These are phyloP conservation scores for Agrochola circellaris DNA, from an alignment of 2,888 invertebrate species.

Conservation along the genomic window DNA sequence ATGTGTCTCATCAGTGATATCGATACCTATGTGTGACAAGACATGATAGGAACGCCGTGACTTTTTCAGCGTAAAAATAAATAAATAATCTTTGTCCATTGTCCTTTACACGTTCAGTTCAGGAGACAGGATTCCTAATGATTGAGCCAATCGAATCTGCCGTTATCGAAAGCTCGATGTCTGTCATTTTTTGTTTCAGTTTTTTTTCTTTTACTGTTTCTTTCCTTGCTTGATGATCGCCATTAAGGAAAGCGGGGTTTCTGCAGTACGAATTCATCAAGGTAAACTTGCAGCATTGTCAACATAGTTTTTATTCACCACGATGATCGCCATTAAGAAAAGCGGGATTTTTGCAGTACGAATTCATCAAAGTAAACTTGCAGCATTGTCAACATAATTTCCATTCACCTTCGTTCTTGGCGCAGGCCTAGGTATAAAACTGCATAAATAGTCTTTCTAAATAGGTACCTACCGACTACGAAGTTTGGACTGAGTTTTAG, in stretches of 20 bases:
- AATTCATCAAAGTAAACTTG: background rate
- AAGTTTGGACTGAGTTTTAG: conserved; percentile 2
- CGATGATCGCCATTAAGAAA: background rate
- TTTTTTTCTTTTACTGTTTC: background rate
- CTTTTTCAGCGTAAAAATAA: background rate
- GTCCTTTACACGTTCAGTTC: background rate
- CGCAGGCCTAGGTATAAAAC: background rate
- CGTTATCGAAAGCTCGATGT: background rate
- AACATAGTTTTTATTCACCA: background rate
- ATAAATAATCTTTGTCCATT: background rate
- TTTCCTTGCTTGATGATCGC: background rate
- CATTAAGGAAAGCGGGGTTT: background rate
- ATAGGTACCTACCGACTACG: background rate
- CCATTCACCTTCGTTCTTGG: background rate
- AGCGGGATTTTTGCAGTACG: background rate
- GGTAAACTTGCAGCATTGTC: background rate
- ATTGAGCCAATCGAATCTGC: background rate
- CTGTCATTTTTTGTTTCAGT: background rate
- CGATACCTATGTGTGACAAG: background rate
- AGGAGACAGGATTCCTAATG: background rate
- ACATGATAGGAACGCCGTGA: background rate
- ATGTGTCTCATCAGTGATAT: conserved; percentile 1
- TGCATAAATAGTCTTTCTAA: background rate
- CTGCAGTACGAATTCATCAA: background rate
- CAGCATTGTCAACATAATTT: background rate